Base-by-base conservation (phyloP, 2,797 vertebrate species). In the Danio jaintianensis region DNA sequence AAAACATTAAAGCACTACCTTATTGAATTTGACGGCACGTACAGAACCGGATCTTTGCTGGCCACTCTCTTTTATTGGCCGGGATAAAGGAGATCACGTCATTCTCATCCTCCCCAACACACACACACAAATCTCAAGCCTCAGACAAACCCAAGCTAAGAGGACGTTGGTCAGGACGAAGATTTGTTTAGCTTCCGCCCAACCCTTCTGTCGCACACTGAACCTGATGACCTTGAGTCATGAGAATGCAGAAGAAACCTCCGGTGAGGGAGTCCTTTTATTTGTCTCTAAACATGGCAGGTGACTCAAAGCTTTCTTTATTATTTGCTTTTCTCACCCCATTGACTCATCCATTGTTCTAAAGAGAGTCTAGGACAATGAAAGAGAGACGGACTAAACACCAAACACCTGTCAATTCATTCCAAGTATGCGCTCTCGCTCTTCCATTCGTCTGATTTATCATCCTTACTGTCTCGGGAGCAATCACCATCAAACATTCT, bases 11-110 rank as follows among this genome's bases (percentile, higher is more conserved):
- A 93, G 93, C 92, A 90, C 88, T 90, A 92, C 92, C 94, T 94
- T 93, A 94, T 95, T 95, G 93, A 95, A 93, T 95, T 94, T 94
- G 94, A 95, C 87, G 85, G 94, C 94, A 95, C 92, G 93, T 93
- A 94, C 90, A 81, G 89, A 93, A 93, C 91, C 87, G 87, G 93
- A 94, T 92, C 92, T 93, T 72, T 90, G 89, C 92, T 77, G 90
- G 92, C 93, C 93, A 94, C 93, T 95, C 93, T 93, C 90, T 92
- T 94, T 94, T 94, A 94, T 94, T 95, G 94, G 93, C 92, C 75
- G 63, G 91, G 89, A 92, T 89, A 89, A 94, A 93, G 91, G 88
- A 90, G 90, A 94, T 94, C 92, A 94, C 94, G 93, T 95, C 94
- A 95, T 93, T 86, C 83, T 85, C 69, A 77, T 83, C 79, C 69